Evolutionary conservation across 1,140 invertebrate species (phyloP).

Genomic region (Ceratina australensis): DNA sequence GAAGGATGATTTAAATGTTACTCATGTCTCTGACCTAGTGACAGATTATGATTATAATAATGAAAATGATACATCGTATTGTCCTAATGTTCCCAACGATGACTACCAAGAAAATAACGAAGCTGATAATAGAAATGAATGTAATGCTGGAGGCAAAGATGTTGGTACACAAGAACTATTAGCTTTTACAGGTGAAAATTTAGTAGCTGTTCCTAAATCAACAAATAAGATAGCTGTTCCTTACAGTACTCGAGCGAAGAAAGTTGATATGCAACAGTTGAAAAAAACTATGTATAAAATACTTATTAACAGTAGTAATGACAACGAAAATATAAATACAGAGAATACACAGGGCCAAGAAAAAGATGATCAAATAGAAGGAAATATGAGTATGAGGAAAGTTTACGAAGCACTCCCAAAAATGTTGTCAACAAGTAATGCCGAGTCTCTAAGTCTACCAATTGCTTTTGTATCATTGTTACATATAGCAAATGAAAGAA

Average conservation of each 20-base stretch:
- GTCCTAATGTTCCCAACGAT: conserved; percentile 74
- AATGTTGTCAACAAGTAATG: conserved; percentile 82
- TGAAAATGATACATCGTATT: conserved; percentile 80
- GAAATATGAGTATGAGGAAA: too few species aligned
- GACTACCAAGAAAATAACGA: conserved; percentile 72
- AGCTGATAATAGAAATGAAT: conserved; percentile 66
- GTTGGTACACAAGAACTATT: conserved; percentile 62
- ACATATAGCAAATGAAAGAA: conserved; percentile 89
- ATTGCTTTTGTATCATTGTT: conserved; percentile 88
- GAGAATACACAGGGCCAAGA: conserved; percentile 31
- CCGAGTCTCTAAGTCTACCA: conserved; percentile 86
- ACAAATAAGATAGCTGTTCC: conserved; percentile 84
- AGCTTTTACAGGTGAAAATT: conserved; percentile 79
- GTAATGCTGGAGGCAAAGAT: conserved; percentile 73
- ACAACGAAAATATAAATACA: conserved; percentile 61
- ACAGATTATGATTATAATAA: conserved; percentile 81
- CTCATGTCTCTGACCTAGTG: conserved; percentile 62
- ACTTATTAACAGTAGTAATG: conserved; percentile 66
- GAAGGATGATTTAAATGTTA: conserved; percentile 31
- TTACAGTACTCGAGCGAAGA: conserved; percentile 89
- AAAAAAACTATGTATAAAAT: conserved; percentile 86
- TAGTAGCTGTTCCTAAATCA: conserved; percentile 81
- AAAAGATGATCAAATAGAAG: too few species aligned
- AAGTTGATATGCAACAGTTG: conserved; percentile 88
- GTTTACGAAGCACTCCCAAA: conserved; percentile 83